These are phyloP conservation scores for Notechis scutatus DNA, from an alignment of 2,113 vertebrate species.

Conservation along the genomic window DNA sequence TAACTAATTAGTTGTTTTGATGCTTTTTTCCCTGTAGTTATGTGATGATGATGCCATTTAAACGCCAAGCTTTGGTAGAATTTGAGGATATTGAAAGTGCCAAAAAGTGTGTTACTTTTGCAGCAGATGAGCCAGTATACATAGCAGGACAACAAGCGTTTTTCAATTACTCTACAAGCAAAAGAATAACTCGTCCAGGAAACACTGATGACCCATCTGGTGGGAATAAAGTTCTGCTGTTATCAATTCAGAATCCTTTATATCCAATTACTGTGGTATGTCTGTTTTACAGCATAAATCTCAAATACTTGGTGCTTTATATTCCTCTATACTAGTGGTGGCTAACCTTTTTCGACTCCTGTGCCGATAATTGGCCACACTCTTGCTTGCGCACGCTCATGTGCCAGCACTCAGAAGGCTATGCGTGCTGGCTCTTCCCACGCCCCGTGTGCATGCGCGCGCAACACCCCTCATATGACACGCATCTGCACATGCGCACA, in stretches of 20 bases:
- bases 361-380: no score
- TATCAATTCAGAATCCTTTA: conserved; percentile 92
- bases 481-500: no score
- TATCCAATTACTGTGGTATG: conserved; percentile 94
- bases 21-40: conserved; percentile 71
- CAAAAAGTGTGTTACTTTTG: conserved; percentile 82
- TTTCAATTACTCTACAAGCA: conserved; percentile 96
- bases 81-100: conserved; percentile 87
- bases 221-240: conserved; percentile 89
- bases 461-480: no score
- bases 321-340: not conserved
- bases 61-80: conserved; percentile 91
- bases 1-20: not conserved
- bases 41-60: conserved; percentile 98
- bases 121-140: conserved; percentile 79
- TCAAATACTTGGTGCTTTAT: not conserved
- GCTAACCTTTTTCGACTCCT: no score
- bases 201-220: conserved; percentile 86
- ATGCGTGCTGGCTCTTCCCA: no score
- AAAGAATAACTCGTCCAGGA: conserved; percentile 89
- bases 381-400: no score
- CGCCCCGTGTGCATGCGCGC: no score
- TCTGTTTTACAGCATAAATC: conserved; percentile 12
- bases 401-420: no score
- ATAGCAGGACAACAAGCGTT: conserved; percentile 90